phyloP scores from a whole-genome alignment of 2,113 vertebrate genomes.

The Elachura formosa region DNA sequence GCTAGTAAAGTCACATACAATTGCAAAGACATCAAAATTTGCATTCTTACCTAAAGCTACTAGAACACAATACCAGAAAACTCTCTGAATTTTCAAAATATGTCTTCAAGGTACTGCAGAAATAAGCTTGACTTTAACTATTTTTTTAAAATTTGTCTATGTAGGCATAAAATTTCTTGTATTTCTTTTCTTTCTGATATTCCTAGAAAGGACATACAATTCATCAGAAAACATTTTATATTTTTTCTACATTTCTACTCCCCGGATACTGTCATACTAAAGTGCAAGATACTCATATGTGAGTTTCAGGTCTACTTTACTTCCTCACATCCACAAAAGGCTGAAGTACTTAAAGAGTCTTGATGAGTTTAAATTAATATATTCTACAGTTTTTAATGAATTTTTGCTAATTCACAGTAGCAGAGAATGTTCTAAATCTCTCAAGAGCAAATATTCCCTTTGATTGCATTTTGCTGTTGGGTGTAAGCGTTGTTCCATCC shows the following conservation, averaged over 20 bases:
- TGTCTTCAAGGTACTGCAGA: neutral
- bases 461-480: constrained; percentile 21
- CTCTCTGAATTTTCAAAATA: neutral
- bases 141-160: neutral
- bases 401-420: neutral
- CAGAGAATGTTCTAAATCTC: neutral
- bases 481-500: neutral
- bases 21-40: neutral
- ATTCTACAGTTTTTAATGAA: neutral
- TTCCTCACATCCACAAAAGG: neutral
- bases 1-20: neutral
- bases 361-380: neutral
- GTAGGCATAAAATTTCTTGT: neutral
- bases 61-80: neutral
- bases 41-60: neutral
- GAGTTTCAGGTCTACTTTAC: neutral
- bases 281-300: neutral
- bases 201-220: neutral
- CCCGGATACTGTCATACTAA: neutral
- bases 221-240: neutral
- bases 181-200: neutral
- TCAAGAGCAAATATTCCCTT: neutral
- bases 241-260: neutral
- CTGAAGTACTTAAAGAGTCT: neutral
- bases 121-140: neutral